Evolutionary conservation across 37 sponge, comb jelly and placozoan genomes (phyloP).

Genomic region (Ephydatia muelleri): DNA sequence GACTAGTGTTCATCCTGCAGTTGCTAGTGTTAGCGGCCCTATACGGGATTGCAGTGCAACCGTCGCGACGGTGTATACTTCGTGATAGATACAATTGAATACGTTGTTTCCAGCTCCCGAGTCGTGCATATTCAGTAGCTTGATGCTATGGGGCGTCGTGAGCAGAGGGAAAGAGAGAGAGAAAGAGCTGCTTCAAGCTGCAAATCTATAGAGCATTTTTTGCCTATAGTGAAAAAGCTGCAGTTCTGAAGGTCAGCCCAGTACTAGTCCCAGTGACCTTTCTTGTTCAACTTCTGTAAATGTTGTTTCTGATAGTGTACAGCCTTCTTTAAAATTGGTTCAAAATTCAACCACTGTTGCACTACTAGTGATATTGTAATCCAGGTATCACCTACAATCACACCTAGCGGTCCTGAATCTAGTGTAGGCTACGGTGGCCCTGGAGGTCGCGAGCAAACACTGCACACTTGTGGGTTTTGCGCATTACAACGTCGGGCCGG

Average conservation of each 20-base stretch:
- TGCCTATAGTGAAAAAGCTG: neutral
- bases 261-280: constrained; percentile 1
- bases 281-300: constrained; percentile 1
- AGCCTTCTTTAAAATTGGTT: neutral
- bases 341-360: constrained; percentile 1
- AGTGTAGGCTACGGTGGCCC: too few relatives aligned
- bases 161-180: constrained; percentile 1
- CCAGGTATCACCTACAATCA: too few relatives aligned
- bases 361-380: too few relatives aligned
- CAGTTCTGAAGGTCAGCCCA: neutral
- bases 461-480: too few relatives aligned
- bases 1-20: neutral
- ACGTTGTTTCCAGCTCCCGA: neutral
- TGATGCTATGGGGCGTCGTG: neutral
- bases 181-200: neutral
- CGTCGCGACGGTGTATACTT: neutral
- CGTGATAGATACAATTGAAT: constrained; percentile 1
- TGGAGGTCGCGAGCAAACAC: too few relatives aligned
- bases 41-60: neutral
- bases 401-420: too few relatives aligned
- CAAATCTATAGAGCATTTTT: neutral
- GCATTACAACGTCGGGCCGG: too few relatives aligned
- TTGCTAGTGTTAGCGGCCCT: neutral
- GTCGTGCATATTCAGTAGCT: constrained; percentile 1
- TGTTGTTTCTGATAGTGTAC: constrained; percentile 1